A percentile compares a stretch with the other conserved stretches of the same genome.
These are phyloP conservation scores for Vombatus ursinus DNA, from an alignment of 2,113 vertebrate genomes.

Conservation along the genomic window DNA sequence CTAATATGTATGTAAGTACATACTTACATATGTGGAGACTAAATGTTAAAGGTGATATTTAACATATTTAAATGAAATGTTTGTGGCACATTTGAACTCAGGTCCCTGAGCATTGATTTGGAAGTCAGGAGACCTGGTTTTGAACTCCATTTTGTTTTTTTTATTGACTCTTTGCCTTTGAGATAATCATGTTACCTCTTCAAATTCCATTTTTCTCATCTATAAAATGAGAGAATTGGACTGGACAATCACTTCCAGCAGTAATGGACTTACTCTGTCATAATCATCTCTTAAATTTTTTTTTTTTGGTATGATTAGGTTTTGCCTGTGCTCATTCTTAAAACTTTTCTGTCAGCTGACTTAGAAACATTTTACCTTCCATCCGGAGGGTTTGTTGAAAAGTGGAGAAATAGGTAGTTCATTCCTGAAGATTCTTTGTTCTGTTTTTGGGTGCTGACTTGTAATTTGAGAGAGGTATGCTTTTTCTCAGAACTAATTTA, in stretches of 20 bases:
- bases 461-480: conserved; percentile 47
- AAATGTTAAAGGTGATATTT: not conserved
- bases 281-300: not conserved
- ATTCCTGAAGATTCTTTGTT: conserved; percentile 32
- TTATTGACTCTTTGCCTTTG: not conserved
- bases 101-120: not conserved
- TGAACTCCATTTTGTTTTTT: too few species aligned
- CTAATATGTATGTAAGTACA: not conserved
- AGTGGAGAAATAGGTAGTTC: not conserved
- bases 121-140: not conserved
- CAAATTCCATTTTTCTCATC: not conserved
- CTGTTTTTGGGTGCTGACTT: conserved; percentile 41
- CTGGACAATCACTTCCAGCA: not conserved
- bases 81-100: not conserved
- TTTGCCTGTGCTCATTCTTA: not conserved
- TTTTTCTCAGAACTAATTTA: conserved; percentile 48
- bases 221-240: not conserved
- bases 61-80: not conserved
- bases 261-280: not conserved
- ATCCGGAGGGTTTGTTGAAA: conserved; percentile 36
- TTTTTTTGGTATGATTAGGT: not conserved
- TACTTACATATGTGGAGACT: not conserved
- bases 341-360: conserved; percentile 15
- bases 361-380: not conserved
- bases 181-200: not conserved